Evolutionary conservation across 2,113 vertebrate species (phyloP).

Genomic region (Passer domesticus): DNA sequence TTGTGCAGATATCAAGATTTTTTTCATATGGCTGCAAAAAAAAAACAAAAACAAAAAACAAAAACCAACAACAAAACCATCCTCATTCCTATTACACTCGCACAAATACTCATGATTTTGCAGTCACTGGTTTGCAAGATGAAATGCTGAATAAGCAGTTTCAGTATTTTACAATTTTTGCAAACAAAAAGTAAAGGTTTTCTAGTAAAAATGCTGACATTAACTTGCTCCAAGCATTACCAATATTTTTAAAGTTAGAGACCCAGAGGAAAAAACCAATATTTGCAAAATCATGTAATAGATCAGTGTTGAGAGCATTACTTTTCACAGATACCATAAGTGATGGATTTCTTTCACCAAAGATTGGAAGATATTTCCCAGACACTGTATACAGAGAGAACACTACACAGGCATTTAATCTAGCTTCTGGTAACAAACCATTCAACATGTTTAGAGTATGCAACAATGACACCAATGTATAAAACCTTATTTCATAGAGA

Average conservation of each 20-base stretch:
- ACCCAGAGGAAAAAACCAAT: not conserved
- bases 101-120: not conserved
- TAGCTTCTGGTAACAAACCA: not conserved
- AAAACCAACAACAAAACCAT: too few species aligned
- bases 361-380: conserved; percentile 32
- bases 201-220: conserved; percentile 36
- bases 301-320: not conserved
- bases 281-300: conserved; percentile 10
- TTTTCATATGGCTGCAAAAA: not conserved
- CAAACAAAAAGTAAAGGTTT: not conserved
- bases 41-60: too few species aligned
- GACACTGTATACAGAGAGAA: not conserved
- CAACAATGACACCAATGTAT: not conserved
- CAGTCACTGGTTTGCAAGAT: not conserved
- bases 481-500: not conserved
- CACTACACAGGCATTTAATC: not conserved
- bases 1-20: not conserved
- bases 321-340: not conserved
- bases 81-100: not conserved
- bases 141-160: not conserved
- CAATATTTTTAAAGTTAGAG: not conserved
- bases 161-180: not conserved
- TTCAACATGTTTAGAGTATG: not conserved
- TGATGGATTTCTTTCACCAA: not conserved
- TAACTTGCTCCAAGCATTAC: not conserved